Conservation (phyloP, 1,140 invertebrate genomes). For the Bilobella aurantiaca region DNA sequence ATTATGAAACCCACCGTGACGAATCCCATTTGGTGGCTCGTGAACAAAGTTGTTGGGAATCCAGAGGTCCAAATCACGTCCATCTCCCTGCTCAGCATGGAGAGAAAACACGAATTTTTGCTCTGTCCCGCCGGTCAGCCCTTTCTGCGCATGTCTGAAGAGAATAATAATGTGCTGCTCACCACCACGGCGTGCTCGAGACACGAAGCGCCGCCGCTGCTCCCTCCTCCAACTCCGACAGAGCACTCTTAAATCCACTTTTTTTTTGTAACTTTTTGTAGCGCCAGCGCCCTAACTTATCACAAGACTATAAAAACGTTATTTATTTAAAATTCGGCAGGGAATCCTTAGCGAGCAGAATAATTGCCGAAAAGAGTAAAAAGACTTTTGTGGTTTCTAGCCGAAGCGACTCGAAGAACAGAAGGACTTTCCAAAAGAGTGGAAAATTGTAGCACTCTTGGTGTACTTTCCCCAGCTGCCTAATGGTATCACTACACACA, state of each 20-base stretch:
- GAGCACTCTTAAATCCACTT: no score
- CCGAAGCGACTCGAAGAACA: conserved; percentile 17
- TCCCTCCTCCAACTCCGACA: background rate
- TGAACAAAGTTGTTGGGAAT: background rate
- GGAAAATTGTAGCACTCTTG: conserved; percentile 36
- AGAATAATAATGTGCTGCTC: background rate
- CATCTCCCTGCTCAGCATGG: background rate
- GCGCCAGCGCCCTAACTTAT: no score
- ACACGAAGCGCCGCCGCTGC: background rate
- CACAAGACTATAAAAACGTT: no score
- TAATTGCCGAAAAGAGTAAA: background rate
- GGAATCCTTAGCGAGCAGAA: no score
- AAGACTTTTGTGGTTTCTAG: background rate
- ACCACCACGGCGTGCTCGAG: background rate
- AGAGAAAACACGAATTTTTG: background rate
- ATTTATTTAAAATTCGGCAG: no score
- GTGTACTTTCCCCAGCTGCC: conserved; percentile 48
- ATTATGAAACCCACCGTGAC: background rate
- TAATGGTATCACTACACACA: conserved; percentile 42
- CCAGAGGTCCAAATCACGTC: background rate
- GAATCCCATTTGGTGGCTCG: conserved; percentile 2
- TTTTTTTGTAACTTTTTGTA: no score
- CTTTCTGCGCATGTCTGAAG: background rate
- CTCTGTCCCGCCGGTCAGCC: background rate
- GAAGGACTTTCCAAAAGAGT: conserved; percentile 35